A percentile compares a stretch with the other conserved stretches of the same genome.
phyloP scores from a whole-genome alignment of 2,888 invertebrate genomes.

The Agrypnus murinus region DNA sequence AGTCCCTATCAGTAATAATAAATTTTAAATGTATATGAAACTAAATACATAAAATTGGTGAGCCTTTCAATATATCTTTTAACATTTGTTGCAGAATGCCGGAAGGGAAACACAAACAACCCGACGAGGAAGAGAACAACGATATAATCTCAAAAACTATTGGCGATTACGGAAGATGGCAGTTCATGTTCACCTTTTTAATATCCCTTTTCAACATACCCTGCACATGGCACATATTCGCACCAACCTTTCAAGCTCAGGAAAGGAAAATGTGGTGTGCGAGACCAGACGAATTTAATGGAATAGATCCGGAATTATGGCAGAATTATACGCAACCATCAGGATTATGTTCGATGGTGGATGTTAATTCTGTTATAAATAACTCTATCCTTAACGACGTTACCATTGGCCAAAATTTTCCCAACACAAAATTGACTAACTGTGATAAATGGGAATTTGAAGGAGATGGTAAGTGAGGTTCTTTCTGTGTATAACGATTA shows the following conservation, averaged over 20 bases:
- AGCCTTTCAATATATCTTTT: too few relatives aligned
- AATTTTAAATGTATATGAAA: too few relatives aligned
- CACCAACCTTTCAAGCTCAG: conserved; percentile 83
- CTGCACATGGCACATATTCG: conserved; percentile 87
- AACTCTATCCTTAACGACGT: conserved; percentile 63
- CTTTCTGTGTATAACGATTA: background rate
- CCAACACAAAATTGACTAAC: conserved; percentile 53
- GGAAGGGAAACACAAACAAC: conserved; percentile 31
- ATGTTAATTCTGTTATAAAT: conserved; percentile 69
- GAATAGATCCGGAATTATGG: conserved; percentile 76
- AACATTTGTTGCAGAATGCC: conserved; percentile 49
- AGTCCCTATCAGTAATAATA: too few relatives aligned
- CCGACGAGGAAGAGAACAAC: conserved; percentile 64
- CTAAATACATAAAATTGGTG: too few relatives aligned
- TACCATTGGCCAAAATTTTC: conserved; percentile 49
- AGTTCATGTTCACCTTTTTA: conserved; percentile 82
- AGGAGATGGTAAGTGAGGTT: conserved; percentile 66
- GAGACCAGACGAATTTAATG: conserved; percentile 74
- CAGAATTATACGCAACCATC: conserved; percentile 79
- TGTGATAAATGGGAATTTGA: conserved; percentile 68
- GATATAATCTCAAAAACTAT: conserved; percentile 81
- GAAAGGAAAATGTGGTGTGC: conserved; percentile 82
- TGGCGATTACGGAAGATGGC: conserved; percentile 86
- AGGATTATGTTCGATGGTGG: conserved; percentile 75
- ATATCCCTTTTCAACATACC: conserved; percentile 85